Evolutionary conservation across 1,140 invertebrate genomes (phyloP).

Genomic region (Diorhabda sublineata): DNA sequence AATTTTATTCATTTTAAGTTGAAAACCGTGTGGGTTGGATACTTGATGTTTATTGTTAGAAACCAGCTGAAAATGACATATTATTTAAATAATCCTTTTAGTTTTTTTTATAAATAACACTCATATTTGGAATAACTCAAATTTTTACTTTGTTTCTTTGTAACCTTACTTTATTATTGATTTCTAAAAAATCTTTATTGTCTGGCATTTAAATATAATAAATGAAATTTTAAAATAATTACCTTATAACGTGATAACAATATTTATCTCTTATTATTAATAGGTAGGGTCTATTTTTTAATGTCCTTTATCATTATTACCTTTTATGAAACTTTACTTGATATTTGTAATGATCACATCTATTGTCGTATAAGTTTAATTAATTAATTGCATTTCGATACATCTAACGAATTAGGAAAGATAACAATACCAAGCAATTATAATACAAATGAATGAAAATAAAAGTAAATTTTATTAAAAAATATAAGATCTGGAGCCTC

Average conservation of each 20-base stretch:
- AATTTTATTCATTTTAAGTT: conserved; percentile 48
- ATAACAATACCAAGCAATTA: too few species aligned
- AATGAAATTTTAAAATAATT: conserved; percentile 31
- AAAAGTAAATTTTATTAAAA: too few species aligned
- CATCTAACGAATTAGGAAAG: too few species aligned
- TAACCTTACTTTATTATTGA: conserved; percentile 48
- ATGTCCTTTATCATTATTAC: too few species aligned
- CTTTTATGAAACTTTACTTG: too few species aligned
- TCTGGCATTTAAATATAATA: neutral
- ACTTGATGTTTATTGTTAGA: conserved; percentile 28
- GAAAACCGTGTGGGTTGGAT: conserved; percentile 41
- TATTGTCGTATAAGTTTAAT: too few species aligned
- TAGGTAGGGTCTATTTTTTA: neutral
- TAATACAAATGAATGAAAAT: too few species aligned
- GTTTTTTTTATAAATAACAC: conserved; percentile 13
- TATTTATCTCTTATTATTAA: conserved; percentile 42
- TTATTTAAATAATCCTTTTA: conserved; percentile 19
- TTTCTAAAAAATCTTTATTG: conserved; percentile 31
- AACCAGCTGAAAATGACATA: conserved; percentile 29
- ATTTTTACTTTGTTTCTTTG: conserved; percentile 36
- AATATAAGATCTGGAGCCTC: neutral
- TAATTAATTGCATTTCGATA: too few species aligned
- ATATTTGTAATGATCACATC: too few species aligned
- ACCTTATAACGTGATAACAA: conserved; percentile 45
- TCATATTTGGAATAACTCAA: conserved; percentile 15